phyloP scores from a whole-genome alignment of 1,140 invertebrate genomes.

The Microvelia longipes region DNA sequence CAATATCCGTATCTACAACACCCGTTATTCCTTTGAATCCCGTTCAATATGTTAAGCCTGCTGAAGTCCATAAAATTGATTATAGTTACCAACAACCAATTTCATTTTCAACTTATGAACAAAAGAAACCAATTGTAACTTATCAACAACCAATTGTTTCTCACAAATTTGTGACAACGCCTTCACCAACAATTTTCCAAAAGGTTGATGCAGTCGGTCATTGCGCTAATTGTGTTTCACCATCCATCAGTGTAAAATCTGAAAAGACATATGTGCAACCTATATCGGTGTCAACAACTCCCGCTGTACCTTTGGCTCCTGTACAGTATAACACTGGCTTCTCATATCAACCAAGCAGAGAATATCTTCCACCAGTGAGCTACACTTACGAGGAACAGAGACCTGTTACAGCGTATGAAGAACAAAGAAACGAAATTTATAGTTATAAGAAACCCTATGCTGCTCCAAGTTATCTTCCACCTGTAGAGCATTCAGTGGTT shows the following conservation, averaged over 20 bases:
- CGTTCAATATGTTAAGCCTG: conserved; percentile 14
- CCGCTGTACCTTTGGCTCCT: conserved; percentile 22
- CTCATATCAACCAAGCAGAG: too few species aligned
- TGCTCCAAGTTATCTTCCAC: background rate
- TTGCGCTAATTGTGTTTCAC: background rate
- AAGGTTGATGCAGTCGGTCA: background rate
- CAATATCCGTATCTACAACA: conserved; percentile 12
- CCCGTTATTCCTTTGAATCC: conserved; percentile 16
- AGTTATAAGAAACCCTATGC: background rate
- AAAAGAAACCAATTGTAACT: background rate
- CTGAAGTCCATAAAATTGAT: conserved; percentile 7
- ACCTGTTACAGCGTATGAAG: background rate
- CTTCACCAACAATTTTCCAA: background rate
- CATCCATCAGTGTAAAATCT: background rate
- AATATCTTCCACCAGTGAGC: conserved; percentile 6
- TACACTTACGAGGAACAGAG: background rate
- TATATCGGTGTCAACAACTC: conserved; percentile 10
- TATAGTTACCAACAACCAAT: background rate
- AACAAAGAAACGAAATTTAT: background rate
- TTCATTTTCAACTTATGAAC: background rate
- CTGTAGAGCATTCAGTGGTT: background rate
- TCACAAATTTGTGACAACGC: background rate
- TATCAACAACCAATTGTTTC: background rate
- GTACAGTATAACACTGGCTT: conserved; percentile 21
- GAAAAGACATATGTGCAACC: background rate